A percentile compares a stretch with the other conserved stretches of the same genome.
Evolutionary conservation across 2,113 vertebrate species (phyloP).

Genomic region (Protomyctophum bolini): DNA sequence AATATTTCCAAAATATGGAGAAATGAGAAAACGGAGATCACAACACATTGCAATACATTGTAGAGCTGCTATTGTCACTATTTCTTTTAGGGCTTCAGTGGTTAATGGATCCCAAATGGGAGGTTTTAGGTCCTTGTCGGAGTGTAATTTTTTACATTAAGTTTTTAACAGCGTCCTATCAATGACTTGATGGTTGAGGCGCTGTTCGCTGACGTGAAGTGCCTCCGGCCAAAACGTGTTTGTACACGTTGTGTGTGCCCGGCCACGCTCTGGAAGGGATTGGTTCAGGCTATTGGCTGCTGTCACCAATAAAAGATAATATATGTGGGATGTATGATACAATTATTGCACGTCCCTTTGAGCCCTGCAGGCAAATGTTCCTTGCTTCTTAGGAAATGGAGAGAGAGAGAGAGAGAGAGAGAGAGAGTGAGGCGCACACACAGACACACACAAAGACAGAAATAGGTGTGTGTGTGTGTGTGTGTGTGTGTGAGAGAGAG

Average conservation of each 20-base stretch:
- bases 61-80: too few relatives aligned
- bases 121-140: slow-evolving; percentile 64
- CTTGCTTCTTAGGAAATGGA: slow-evolving; percentile 56
- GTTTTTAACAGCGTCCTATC: slow-evolving; percentile 52
- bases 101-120: slow-evolving; percentile 68
- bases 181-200: slow-evolving; percentile 50
- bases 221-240: slow-evolving; percentile 54
- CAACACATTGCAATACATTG: too few relatives aligned
- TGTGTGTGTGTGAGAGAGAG: too few relatives aligned
- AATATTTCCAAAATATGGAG: too few relatives aligned
- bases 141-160: slow-evolving; percentile 31
- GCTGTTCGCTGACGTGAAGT: slow-evolving; percentile 50
- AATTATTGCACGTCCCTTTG: slow-evolving; percentile 53
- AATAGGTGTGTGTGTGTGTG: too few relatives aligned
- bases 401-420: slow-evolving; percentile 15
- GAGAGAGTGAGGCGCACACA: too few relatives aligned
- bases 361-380: slow-evolving; percentile 59
- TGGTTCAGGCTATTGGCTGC: slow-evolving; percentile 44
- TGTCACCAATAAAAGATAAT: slow-evolving; percentile 56
- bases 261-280: slow-evolving; percentile 31
- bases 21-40: too few relatives aligned
- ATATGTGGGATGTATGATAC: slow-evolving; percentile 55
- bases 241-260: slow-evolving; percentile 59
- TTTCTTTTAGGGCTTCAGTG: too few relatives aligned
- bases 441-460: too few relatives aligned